Conservation (phyloP, 2,888 invertebrate species). For the Pilophorus perplexus region DNA sequence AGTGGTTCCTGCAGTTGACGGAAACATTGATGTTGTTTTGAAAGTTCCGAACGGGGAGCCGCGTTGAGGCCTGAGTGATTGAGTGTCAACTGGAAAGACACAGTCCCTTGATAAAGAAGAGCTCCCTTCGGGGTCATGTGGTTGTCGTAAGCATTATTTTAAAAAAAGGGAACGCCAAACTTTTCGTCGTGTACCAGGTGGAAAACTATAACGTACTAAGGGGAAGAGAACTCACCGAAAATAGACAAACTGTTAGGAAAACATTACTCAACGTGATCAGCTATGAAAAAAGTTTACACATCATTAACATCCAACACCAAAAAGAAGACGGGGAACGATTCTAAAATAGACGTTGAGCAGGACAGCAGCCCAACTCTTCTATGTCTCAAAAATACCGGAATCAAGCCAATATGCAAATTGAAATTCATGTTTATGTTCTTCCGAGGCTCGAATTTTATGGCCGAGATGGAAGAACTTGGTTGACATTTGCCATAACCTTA, state of each 20-base stretch:
- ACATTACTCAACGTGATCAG: constrained; percentile 13
- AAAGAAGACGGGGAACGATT: background rate
- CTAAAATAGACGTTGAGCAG: too few relatives aligned
- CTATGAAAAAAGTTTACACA: constrained; percentile 4
- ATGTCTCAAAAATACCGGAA: too few relatives aligned
- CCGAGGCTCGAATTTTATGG: too few relatives aligned
- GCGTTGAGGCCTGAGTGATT: constrained; percentile 5
- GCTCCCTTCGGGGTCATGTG: constrained; percentile 9
- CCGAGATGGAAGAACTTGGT: too few relatives aligned
- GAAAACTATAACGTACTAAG: background rate
- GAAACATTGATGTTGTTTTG: constrained; percentile 34
- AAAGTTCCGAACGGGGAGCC: constrained; percentile 9
- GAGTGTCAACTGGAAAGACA: constrained; percentile 31
- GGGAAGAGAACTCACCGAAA: constrained; percentile 1
- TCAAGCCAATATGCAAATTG: too few relatives aligned
- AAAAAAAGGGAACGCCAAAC: too few relatives aligned
- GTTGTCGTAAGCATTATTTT: constrained; percentile 30
- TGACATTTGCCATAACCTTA: too few relatives aligned
- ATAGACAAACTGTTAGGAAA: constrained; percentile 11
- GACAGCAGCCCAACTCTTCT: too few relatives aligned
- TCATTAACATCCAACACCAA: constrained; percentile 25
- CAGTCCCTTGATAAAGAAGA: constrained; percentile 15
- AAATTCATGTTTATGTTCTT: too few relatives aligned
- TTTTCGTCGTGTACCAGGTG: constrained; percentile 24
- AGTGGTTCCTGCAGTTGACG: constrained; percentile 12